Evolutionary conservation across 2,797 vertebrate species (phyloP).

Genomic region (Poecilia wingei): DNA sequence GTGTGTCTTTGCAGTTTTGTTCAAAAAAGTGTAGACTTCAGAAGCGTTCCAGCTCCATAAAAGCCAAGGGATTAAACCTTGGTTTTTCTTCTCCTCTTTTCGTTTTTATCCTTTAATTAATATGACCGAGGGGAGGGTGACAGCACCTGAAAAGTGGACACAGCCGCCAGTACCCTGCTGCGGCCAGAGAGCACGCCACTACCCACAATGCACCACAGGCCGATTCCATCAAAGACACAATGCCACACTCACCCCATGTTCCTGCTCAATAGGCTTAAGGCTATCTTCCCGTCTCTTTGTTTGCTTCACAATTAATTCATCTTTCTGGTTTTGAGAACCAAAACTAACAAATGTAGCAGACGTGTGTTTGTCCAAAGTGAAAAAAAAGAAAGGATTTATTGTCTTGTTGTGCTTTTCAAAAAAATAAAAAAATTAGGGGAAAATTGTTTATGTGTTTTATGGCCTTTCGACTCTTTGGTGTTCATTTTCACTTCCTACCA

Average conservation of each 20-base stretch:
- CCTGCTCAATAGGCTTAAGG: slow-evolving; percentile 73
- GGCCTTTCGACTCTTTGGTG: slow-evolving; percentile 84
- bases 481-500: slow-evolving; percentile 93
- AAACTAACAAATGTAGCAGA: slow-evolving; percentile 69
- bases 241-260: slow-evolving; percentile 72
- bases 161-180: slow-evolving; percentile 87
- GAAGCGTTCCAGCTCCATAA: slow-evolving; percentile 92
- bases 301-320: slow-evolving; percentile 57
- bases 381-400: slow-evolving; percentile 45
- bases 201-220: slow-evolving; percentile 84
- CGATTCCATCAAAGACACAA: slow-evolving; percentile 78
- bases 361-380: slow-evolving; percentile 46
- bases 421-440: slow-evolving; percentile 57
- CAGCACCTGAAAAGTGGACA: slow-evolving; percentile 88
- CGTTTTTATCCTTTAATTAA: slow-evolving; percentile 96
- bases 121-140: slow-evolving; percentile 91
- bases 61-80: slow-evolving; percentile 90
- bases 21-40: slow-evolving; percentile 85
- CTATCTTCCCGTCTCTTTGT: slow-evolving; percentile 41
- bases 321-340: slow-evolving; percentile 44
- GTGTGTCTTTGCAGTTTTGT: slow-evolving; percentile 68
- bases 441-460: slow-evolving; percentile 82
- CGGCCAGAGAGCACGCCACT: slow-evolving; percentile 81
- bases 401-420: slow-evolving; percentile 79
- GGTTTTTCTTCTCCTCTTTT: slow-evolving; percentile 65